Evolutionary conservation across 2,113 vertebrate genomes (phyloP).

Genomic region (Boleophthalmus pectinirostris): DNA sequence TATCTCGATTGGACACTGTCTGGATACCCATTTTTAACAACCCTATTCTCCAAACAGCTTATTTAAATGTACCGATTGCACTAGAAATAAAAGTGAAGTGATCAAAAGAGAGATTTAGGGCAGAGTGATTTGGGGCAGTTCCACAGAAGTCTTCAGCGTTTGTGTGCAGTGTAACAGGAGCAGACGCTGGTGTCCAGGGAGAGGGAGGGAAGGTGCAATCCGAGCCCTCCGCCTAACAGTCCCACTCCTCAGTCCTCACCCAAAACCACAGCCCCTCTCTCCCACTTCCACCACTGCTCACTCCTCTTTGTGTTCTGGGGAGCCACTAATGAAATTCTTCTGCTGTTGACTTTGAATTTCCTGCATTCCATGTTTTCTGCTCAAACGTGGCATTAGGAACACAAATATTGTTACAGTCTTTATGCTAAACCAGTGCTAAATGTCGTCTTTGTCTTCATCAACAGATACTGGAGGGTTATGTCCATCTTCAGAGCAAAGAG

Average conservation of each 20-base stretch:
- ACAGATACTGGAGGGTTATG: neutral
- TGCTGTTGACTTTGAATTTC: constrained; percentile 11
- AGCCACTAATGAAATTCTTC: constrained; percentile 5
- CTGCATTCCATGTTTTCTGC: neutral
- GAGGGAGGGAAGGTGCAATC: constrained; percentile 52
- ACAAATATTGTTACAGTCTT: constrained; percentile 5
- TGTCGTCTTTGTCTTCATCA: neutral
- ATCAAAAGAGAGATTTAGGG: neutral
- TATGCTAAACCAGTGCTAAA: neutral
- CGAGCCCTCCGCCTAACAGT: constrained; percentile 34
- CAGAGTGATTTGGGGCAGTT: neutral
- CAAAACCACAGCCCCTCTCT: constrained; percentile 8
- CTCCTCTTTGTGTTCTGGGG: neutral
- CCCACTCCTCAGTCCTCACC: constrained; percentile 34
- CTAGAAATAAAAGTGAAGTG: too few species aligned
- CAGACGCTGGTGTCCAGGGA: constrained; percentile 45
- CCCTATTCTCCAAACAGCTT: neutral
- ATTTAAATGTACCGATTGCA: neutral
- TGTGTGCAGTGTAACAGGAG: constrained; percentile 48
- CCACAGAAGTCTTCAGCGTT: neutral
- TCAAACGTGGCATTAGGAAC: neutral
- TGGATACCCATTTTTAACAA: too few species aligned
- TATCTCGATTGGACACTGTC: too few species aligned
- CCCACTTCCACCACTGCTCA: neutral
- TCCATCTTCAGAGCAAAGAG: neutral